Evolutionary conservation across 2,888 invertebrate genomes (phyloP).

Genomic region (Drosophila mayaguana): DNA sequence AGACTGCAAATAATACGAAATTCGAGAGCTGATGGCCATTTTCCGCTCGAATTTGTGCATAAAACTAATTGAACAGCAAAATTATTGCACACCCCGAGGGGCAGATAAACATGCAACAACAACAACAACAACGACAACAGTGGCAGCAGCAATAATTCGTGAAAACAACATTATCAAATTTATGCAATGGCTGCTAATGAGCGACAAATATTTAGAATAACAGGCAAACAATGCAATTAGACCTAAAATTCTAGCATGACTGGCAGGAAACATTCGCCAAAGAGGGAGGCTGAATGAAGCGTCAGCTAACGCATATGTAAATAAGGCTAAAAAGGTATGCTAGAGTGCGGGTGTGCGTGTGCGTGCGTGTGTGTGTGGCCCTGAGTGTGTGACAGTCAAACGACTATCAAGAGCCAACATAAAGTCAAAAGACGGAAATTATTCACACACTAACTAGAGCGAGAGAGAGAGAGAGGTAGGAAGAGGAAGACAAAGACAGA

Average conservation of each 20-base stretch:
- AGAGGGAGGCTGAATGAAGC: slow-evolving; percentile 6
- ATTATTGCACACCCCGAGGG: slow-evolving; percentile 69
- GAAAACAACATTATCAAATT: slow-evolving; percentile 12
- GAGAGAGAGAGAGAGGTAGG: not conserved
- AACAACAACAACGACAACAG: slow-evolving; percentile 7
- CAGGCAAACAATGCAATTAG: slow-evolving; percentile 56
- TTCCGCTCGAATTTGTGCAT: slow-evolving; percentile 60
- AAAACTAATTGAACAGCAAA: slow-evolving; percentile 76
- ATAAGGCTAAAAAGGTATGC: slow-evolving; percentile 53
- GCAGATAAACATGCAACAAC: slow-evolving; percentile 50
- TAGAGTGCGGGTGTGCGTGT: slow-evolving; percentile 14
- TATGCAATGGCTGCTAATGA: slow-evolving; percentile 43
- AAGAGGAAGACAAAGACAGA: not conserved
- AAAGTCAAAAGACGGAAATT: slow-evolving; percentile 71
- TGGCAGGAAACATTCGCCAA: not conserved
- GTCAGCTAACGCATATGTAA: slow-evolving; percentile 54
- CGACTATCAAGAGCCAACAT: slow-evolving; percentile 72
- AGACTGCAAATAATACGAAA: slow-evolving; percentile 20
- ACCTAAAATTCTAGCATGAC: slow-evolving; percentile 7
- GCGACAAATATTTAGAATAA: slow-evolving; percentile 46
- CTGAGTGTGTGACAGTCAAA: slow-evolving; percentile 52
- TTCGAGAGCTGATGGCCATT: slow-evolving; percentile 50
- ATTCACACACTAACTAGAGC: slow-evolving; percentile 22
- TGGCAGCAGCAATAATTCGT: slow-evolving; percentile 23
- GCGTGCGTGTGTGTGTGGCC: slow-evolving; percentile 27